phyloP scores from a whole-genome alignment of 2,113 vertebrate species.

The Dasypus novemcinctus region DNA sequence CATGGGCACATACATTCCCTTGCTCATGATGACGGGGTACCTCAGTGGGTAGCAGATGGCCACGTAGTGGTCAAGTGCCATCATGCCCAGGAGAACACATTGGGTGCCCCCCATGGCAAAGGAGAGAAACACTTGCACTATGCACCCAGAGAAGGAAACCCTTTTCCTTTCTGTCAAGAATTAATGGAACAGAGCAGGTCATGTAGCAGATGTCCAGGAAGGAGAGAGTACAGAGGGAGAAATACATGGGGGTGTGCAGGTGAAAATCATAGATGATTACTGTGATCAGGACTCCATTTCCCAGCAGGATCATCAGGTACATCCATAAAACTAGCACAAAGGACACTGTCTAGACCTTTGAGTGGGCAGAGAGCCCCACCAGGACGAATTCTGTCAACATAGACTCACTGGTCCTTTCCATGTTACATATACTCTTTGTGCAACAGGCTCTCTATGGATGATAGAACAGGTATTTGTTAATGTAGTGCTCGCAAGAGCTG shows the following conservation, averaged over 20 bases:
- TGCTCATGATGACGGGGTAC: too few species aligned
- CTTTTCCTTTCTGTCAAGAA: conserved; percentile 60
- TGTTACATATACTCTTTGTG: conserved; percentile 28
- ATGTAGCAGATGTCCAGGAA: conserved; percentile 76
- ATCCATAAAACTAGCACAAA: conserved; percentile 57
- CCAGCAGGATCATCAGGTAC: conserved; percentile 69
- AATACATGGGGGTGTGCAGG: conserved; percentile 75
- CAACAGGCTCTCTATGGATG: background rate
- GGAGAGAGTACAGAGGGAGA: conserved; percentile 76
- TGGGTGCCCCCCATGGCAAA: conserved; percentile 65
- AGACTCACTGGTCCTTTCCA: conserved; percentile 57
- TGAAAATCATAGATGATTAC: conserved; percentile 51
- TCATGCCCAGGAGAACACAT: conserved; percentile 72
- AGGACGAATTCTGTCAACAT: conserved; percentile 67
- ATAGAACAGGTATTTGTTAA: conserved; percentile 34
- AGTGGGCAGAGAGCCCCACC: conserved; percentile 58
- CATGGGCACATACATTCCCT: too few species aligned
- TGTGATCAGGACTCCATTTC: conserved; percentile 68
- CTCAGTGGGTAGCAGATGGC: too few species aligned
- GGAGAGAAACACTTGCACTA: conserved; percentile 74
- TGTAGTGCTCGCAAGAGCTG: background rate
- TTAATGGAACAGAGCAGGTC: conserved; percentile 64
- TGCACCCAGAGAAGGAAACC: conserved; percentile 66
- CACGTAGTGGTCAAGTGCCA: too few species aligned
- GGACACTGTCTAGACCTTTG: conserved; percentile 54